Base-by-base conservation (phyloP, 2,888 invertebrate species). In the Drosophila affinis region DNA sequence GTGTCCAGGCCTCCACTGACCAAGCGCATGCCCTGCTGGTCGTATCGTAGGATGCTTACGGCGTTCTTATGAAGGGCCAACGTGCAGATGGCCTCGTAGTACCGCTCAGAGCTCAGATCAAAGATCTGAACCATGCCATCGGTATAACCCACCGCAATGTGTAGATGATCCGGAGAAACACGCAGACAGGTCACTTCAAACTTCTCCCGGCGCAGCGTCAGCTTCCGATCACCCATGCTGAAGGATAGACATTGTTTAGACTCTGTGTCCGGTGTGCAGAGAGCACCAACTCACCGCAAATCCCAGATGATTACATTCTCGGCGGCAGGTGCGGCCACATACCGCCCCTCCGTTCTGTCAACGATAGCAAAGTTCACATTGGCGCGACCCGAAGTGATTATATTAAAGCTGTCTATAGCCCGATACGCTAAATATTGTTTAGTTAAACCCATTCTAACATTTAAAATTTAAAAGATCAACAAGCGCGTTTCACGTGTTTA, bases 301-400 rank as follows among this genome's bases (percentile, higher is more conserved):
- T 99, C 99, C 98, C 98, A 99, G 88, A 99, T 94, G 87, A 96
- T 94, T 71, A 98, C 96, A 94, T 98, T 96, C 93, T 99, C 98
- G 89, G 97, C 97, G 9, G 97, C 98, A 58, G 97, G 98, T n/a
- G 96, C 96, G 49, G 98, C 98, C 55, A 97, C 94, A 92, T 95
- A 98, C 90, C 97, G 94, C 49, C 97, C 97, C 89, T 96, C 95
- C 73, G 95, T 94, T 55, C 95, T 95, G 82, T 96, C 94, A 65
- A 96, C 93, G 46, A 96, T 95, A 1, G 98, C 94, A 91, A 97
- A 97, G 61, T 94, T 93, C 39, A 96, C 93, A 92, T 98, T 98
- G 77, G 97, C 96, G 73, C 95, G 94, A 29, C 94, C 92, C 91
- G 96, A 96, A 5, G 96, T 95, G 65, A 99, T 96, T 51, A 98